These are phyloP conservation scores for Meandrina meandrites DNA, from an alignment of 92 coral and sea anemone species.

Conservation along the genomic window DNA sequence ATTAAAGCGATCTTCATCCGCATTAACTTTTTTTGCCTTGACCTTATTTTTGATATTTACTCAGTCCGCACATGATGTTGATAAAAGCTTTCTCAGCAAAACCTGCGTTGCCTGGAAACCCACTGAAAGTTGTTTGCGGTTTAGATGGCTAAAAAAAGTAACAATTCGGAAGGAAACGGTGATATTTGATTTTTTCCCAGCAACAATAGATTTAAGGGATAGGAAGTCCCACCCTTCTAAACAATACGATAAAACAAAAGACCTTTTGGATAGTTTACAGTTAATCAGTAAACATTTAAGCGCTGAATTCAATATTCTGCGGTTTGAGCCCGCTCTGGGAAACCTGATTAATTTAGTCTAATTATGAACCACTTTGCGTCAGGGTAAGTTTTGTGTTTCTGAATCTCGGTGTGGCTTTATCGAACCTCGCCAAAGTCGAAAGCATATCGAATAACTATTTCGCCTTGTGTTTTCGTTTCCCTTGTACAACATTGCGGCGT, in stretches of 20 bases:
- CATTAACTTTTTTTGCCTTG: neutral
- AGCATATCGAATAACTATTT: neutral
- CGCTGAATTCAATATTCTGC: neutral
- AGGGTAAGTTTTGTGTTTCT: neutral
- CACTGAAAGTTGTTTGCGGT: constrained; percentile 3
- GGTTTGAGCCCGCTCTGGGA: neutral
- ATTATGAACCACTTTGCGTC: neutral
- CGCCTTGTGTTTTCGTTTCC: neutral
- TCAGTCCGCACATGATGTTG: neutral
- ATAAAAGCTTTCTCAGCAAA: neutral
- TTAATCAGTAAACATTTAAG: neutral
- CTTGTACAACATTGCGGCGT: constrained; percentile 15
- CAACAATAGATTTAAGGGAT: constrained; percentile 18
- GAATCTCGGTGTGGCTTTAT: neutral
- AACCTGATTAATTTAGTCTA: neutral
- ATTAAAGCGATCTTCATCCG: neutral
- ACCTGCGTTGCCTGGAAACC: constrained; percentile 16
- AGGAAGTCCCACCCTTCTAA: constrained; percentile 42
- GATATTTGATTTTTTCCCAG: constrained; percentile 10
- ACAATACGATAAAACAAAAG: constrained; percentile 8
- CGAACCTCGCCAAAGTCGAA: no score
- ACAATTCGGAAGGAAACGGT: constrained; percentile 27
- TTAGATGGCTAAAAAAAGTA: constrained; percentile 23
- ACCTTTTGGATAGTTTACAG: constrained; percentile 3
- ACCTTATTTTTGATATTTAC: neutral